Percentiles rank a stretch among this genome's conserved stretches.
Conservation (phyloP, 2,797 vertebrate species). For the Enteromius anoplus region DNA sequence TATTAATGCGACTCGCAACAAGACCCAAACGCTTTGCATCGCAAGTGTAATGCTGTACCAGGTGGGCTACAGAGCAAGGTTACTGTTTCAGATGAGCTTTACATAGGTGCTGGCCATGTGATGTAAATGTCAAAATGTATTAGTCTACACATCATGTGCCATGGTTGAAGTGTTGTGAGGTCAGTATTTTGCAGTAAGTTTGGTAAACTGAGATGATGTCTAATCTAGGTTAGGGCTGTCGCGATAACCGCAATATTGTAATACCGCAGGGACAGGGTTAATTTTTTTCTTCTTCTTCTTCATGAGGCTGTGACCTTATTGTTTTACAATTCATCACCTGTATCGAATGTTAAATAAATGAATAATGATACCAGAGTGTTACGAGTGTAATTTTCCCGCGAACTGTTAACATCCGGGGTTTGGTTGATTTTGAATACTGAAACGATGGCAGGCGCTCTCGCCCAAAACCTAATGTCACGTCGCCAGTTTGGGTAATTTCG, state of each 20-base stretch:
- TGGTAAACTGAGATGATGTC: not conserved
- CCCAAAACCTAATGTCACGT: too few relatives aligned
- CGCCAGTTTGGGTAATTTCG: too few relatives aligned
- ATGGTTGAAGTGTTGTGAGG: not conserved
- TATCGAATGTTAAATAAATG: not conserved
- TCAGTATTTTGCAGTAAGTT: not conserved
- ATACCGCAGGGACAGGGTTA: not conserved
- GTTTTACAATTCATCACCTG: not conserved
- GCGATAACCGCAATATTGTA: too few relatives aligned
- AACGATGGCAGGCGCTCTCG: too few relatives aligned
- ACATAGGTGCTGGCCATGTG: not conserved
- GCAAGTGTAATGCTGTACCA: not conserved
- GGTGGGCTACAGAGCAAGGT: not conserved
- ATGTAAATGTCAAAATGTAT: not conserved
- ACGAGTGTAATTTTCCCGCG: not conserved
- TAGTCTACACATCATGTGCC: not conserved
- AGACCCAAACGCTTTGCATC: not conserved
- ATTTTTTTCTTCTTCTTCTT: not conserved
- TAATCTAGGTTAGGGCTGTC: not conserved
- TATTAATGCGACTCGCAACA: not conserved
- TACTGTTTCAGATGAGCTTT: not conserved
- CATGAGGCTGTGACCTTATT: not conserved
- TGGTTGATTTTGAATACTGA: not conserved
- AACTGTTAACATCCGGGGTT: not conserved
- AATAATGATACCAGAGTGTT: not conserved